Percentiles rank a stretch among this genome's conserved stretches.
Conservation (phyloP, 2,113 vertebrate genomes). For the Eudyptes chrysolophus region DNA sequence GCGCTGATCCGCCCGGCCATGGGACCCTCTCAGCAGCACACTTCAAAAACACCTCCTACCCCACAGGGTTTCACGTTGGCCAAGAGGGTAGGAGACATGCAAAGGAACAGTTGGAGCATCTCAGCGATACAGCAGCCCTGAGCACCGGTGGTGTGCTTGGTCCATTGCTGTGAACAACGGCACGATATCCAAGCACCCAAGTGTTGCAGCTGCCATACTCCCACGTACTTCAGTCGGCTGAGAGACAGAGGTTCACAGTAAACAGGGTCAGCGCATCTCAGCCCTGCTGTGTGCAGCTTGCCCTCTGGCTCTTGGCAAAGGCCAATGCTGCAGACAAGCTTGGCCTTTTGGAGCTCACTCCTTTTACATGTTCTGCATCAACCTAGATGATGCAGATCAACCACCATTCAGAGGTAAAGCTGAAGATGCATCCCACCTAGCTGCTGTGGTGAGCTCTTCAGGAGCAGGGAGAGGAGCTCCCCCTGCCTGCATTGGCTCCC, state of each 20-base stretch:
- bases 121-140: not conserved
- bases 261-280: not conserved
- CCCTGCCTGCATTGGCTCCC: not conserved
- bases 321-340: not conserved
- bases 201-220: not conserved
- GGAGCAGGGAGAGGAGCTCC: not conserved
- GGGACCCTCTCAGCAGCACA: not conserved
- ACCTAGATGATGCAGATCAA: not conserved
- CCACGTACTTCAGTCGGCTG: fast-evolving
- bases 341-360: not conserved
- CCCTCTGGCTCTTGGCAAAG: not conserved
- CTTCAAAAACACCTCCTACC: not conserved
- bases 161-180: fast-evolving
- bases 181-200: too few relatives aligned
- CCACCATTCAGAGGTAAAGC: too few relatives aligned
- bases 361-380: not conserved
- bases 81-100: not conserved
- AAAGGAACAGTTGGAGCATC: not conserved
- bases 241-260: not conserved
- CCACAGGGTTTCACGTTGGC: not conserved
- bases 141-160: not conserved
- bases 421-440: not conserved
- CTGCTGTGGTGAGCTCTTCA: not conserved
- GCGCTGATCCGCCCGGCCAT: not conserved
- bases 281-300: not conserved